Base-by-base conservation (phyloP, 1,140 invertebrate genomes). In the Octopus sinensis region DNA sequence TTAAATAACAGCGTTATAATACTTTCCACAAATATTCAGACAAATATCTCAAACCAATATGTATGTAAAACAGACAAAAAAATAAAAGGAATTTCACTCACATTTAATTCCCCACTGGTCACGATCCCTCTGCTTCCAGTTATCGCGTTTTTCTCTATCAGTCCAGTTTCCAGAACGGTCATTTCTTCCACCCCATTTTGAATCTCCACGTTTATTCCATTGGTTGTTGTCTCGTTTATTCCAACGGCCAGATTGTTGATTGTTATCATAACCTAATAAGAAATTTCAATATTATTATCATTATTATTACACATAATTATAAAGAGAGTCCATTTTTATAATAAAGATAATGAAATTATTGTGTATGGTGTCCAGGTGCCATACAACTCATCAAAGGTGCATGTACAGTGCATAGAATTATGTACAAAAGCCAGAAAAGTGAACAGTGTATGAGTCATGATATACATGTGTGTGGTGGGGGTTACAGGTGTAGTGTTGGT, bases 71-170 rank as follows among this genome's bases (percentile, higher is more conserved):
- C 9, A 62, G 17, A 62, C 9, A 62, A 62, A 62, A 12, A 4
- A 62, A 62, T 62, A 62, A 62, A 62, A 62, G 17, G 17, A 62
- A 62, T 12, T 62, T 1, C 4, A 73, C 68, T 73, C 30, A 73
- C 68, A 73, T 23, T 73, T 73, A 13, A n/a, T 73, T 7, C 68
- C 68, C 68, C 68, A 73, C 68, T 73, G 68, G 30, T 73, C 68
- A 13, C 68, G 17, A 17, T 73, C 68, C 13, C 68, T 73, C 17
- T 73, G 17, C 68, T 73, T 73, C 68, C 68, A 73, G 68, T 73
- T 73, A 13, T 73, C 68, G 6, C 68, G 6, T 6, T 73, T 73
- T 43, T 43, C 30, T 43, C 30, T 43, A 23, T 73, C 68, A 5
- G 17, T 73, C 68, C 68, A 73, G 5, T 73, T 13, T 6, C 5